Conservation (phyloP, 2,888 invertebrate species). For the Tortricodes alternella region DNA sequence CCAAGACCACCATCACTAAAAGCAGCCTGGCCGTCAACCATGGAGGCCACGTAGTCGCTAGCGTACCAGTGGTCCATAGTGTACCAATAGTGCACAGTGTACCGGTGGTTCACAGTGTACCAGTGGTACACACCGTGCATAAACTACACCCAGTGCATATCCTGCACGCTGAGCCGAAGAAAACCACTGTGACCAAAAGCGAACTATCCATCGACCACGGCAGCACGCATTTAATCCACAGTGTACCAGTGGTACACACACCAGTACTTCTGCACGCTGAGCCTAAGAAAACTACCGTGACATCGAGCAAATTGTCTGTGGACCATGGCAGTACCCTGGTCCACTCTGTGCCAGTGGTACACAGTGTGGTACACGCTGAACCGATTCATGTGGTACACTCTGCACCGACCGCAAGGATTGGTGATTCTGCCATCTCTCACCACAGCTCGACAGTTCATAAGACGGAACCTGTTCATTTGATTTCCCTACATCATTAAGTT, state of each 20-base stretch:
- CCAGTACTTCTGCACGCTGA: slow-evolving; percentile 39
- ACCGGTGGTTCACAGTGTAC: slow-evolving; percentile 15
- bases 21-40: slow-evolving; percentile 46
- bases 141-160: slow-evolving; percentile 39
- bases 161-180: slow-evolving; percentile 29
- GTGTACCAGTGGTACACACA: slow-evolving; percentile 47
- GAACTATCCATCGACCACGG: slow-evolving; percentile 64
- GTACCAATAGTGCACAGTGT: not conserved
- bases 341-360: slow-evolving; percentile 50
- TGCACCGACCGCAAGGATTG: slow-evolving; percentile 52
- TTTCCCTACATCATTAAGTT: slow-evolving; percentile 52
- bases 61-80: slow-evolving; percentile 37
- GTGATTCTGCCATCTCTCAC: slow-evolving; percentile 73
- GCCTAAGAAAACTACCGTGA: slow-evolving; percentile 35
- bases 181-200: slow-evolving; percentile 58
- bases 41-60: slow-evolving; percentile 39
- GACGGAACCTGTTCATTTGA: slow-evolving; percentile 57
- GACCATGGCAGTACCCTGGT: slow-evolving; percentile 55
- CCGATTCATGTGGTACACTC: slow-evolving; percentile 42
- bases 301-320: slow-evolving; percentile 60
- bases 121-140: slow-evolving; percentile 38
- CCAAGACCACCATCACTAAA: slow-evolving; percentile 50
- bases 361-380: slow-evolving; percentile 38
- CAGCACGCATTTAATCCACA: slow-evolving; percentile 47
- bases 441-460: slow-evolving; percentile 75